Evolutionary conservation across 64 coral and sea anemone genomes (phyloP).

Genomic region (Porites australiensis): DNA sequence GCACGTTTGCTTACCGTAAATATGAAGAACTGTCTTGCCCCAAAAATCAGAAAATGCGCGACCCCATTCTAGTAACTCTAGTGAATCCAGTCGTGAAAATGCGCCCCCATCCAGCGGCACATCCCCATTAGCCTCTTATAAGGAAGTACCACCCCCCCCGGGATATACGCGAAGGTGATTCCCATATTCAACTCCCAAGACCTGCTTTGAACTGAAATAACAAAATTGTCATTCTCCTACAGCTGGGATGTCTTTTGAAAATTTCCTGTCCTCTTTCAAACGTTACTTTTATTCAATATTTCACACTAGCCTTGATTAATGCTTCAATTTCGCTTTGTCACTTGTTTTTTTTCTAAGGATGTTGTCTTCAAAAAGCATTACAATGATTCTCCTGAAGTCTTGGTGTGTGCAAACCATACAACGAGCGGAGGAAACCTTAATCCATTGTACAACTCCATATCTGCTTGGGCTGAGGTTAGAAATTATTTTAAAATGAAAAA

Average conservation of each 20-base stretch:
- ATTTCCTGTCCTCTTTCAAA: not conserved
- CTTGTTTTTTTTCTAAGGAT: slow-evolving; percentile 26
- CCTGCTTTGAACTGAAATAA: too few relatives aligned
- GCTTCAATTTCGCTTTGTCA: not conserved
- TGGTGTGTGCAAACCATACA: slow-evolving; percentile 63
- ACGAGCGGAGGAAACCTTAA: slow-evolving; percentile 55
- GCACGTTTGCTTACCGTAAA: too few relatives aligned
- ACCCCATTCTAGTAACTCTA: too few relatives aligned
- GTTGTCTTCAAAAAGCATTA: slow-evolving; percentile 43
- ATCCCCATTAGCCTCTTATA: too few relatives aligned
- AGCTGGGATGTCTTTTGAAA: not conserved
- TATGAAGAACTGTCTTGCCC: too few relatives aligned
- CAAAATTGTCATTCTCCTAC: not conserved
- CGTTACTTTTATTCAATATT: too few relatives aligned
- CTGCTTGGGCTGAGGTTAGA: slow-evolving; percentile 58
- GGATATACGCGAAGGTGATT: not conserved
- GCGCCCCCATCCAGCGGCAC: too few relatives aligned
- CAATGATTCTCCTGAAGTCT: slow-evolving; percentile 60
- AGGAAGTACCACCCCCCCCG: too few relatives aligned
- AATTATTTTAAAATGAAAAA: not conserved
- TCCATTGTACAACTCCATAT: slow-evolving; percentile 55
- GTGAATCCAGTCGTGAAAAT: too few relatives aligned
- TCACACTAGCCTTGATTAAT: too few relatives aligned
- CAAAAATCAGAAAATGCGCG: too few relatives aligned
- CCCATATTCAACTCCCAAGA: too few relatives aligned